Evolutionary conservation across 2,888 invertebrate genomes (phyloP).

Genomic region (Sturmia bella): DNA sequence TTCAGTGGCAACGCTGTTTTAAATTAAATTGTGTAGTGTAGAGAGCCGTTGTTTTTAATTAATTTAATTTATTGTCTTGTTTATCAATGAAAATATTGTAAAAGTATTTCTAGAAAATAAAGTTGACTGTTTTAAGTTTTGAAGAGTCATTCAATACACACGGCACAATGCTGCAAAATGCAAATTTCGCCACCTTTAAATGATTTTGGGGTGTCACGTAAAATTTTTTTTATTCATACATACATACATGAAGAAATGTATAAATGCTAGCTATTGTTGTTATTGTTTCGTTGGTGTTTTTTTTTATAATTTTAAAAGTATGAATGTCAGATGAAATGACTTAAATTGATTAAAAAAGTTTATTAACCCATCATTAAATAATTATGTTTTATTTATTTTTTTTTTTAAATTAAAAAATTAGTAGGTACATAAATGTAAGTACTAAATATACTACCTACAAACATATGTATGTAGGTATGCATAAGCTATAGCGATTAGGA

Average conservation of each 20-base stretch:
- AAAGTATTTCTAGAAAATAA: not conserved
- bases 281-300: not conserved
- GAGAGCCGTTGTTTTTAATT: not conserved
- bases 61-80: slow-evolving; percentile 18
- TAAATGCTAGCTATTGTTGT: slow-evolving; percentile 18
- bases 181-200: too few species aligned
- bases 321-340: slow-evolving; percentile 27
- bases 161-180: too few species aligned
- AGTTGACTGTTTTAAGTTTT: not conserved
- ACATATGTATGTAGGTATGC: too few species aligned
- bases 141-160: too few species aligned
- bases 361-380: slow-evolving; percentile 39
- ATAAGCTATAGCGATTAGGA: too few species aligned
- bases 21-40: not conserved
- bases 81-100: not conserved
- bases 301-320: too few species aligned
- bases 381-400: slow-evolving; percentile 14
- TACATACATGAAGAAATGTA: slow-evolving; percentile 2
- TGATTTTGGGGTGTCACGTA: too few species aligned
- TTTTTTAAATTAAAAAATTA: too few species aligned
- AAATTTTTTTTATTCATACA: too few species aligned
- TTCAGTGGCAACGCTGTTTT: not conserved
- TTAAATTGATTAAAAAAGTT: slow-evolving; percentile 31
- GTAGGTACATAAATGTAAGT: too few species aligned
- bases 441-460: too few species aligned